phyloP scores from a whole-genome alignment of 92 coral and sea anemone genomes.

The Pocillopora meandrina region DNA sequence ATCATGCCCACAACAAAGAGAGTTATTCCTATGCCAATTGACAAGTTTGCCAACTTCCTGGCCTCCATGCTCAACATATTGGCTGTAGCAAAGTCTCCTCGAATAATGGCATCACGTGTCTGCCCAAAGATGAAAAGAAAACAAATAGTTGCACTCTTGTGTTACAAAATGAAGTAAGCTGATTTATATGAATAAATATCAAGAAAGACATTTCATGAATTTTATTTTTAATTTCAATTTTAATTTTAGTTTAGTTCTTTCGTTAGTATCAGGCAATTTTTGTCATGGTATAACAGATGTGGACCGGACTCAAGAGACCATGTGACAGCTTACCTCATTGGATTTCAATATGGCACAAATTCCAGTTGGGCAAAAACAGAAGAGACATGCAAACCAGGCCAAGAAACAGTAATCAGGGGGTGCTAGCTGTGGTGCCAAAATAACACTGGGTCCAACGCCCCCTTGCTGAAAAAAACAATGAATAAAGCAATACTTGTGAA shows the following conservation, averaged over 20 bases:
- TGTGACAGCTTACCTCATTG: constrained; percentile 32
- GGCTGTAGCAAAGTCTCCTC: constrained; percentile 62
- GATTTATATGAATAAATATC: not conserved
- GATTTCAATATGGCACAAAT: constrained; percentile 63
- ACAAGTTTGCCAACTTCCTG: constrained; percentile 41
- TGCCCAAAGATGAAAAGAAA: constrained; percentile 1
- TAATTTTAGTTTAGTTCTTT: no score
- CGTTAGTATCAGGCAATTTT: not conserved
- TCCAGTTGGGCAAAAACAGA: constrained; percentile 66
- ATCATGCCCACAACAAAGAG: not conserved
- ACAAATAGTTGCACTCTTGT: not conserved
- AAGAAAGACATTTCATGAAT: not conserved
- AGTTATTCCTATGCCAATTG: constrained; percentile 58
- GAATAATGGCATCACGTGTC: constrained; percentile 61
- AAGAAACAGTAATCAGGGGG: constrained; percentile 62
- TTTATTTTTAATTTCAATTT: no score
- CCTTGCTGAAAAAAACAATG: constrained; percentile 19
- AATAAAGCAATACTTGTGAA: no score
- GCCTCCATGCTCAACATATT: constrained; percentile 48
- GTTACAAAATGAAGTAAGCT: constrained; percentile 1
- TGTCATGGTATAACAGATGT: not conserved
- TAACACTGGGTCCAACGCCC: constrained; percentile 32
- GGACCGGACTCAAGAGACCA: no score
- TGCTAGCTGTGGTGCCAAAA: constrained; percentile 32
- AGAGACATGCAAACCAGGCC: constrained; percentile 70